Evolutionary conservation across 1,140 invertebrate genomes (phyloP).

Genomic region (Drosophila obscura): DNA sequence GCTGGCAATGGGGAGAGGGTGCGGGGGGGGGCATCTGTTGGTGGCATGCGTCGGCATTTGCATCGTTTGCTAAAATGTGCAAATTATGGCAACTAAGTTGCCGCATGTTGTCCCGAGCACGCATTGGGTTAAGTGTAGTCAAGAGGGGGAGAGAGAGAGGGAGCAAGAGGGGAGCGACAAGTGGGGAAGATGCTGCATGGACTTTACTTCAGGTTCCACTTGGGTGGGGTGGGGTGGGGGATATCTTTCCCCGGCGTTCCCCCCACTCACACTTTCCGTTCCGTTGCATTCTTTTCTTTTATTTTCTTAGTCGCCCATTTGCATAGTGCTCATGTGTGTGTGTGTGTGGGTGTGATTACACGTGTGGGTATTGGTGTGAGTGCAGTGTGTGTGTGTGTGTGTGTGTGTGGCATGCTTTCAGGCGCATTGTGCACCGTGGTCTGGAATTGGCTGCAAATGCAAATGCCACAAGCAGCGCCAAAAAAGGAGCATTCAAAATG

Average conservation of each 20-base stretch:
- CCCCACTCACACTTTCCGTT: slow-evolving; percentile 12
- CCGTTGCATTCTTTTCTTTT: neutral
- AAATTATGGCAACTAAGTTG: slow-evolving; percentile 81
- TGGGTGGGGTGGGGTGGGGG: no score
- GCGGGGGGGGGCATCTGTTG: slow-evolving; percentile 50
- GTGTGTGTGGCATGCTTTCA: slow-evolving; percentile 56
- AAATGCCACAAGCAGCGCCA: slow-evolving; percentile 1
- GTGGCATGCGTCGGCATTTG: slow-evolving; percentile 54
- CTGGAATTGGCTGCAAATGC: slow-evolving; percentile 1
- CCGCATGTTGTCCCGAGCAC: slow-evolving; percentile 62
- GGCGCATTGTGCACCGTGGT: slow-evolving; percentile 64
- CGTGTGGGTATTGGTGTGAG: neutral
- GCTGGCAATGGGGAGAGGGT: neutral
- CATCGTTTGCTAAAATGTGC: slow-evolving; percentile 65
- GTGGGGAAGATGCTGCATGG: neutral
- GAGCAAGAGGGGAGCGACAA: neutral
- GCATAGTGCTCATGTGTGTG: slow-evolving; percentile 22
- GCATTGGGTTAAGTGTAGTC: slow-evolving; percentile 46
- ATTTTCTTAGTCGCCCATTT: slow-evolving; percentile 38
- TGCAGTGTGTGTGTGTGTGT: neutral
- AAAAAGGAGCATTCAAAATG: slow-evolving; percentile 38
- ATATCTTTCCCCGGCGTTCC: slow-evolving; percentile 2
- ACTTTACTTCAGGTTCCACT: slow-evolving; percentile 29
- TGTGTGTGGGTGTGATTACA: slow-evolving; percentile 1
- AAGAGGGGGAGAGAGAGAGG: neutral